Evolutionary conservation across 2,113 vertebrate genomes (phyloP).

Genomic region (Notechis scutatus): DNA sequence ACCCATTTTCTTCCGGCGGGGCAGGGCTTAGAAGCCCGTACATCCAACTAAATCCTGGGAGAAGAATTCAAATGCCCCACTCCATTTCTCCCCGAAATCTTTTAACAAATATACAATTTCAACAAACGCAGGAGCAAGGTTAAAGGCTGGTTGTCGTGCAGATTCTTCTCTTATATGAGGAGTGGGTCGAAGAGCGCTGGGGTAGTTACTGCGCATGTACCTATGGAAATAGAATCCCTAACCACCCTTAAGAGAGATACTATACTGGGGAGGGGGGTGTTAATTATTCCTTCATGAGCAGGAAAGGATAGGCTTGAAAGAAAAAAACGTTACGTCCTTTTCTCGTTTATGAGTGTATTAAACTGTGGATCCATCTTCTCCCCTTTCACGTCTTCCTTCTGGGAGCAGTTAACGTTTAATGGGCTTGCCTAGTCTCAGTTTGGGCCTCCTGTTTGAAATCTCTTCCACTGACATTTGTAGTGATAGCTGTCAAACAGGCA

Average conservation of each 20-base stretch:
- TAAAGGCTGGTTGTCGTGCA: not conserved
- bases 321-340: not conserved
- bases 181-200: not conserved
- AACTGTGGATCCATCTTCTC: not conserved
- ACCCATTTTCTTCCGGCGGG: not conserved
- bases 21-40: not conserved
- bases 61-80: not conserved
- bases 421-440: not conserved
- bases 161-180: not conserved
- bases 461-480: not conserved
- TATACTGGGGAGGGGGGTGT: not conserved
- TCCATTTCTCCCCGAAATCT: not conserved
- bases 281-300: not conserved
- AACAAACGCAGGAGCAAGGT: not conserved
- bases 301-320: not conserved
- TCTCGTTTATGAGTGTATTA: not conserved
- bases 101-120: not conserved
- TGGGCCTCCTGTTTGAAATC: not conserved
- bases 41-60: not conserved
- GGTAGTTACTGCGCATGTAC: not conserved
- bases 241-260: not conserved
- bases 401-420: not conserved
- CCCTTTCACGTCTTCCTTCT: not conserved
- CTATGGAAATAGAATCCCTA: not conserved
- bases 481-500: slow-evolving; percentile 1